Evolutionary conservation across 2,888 invertebrate species (phyloP), one percentile per base, ranked within the genome.

Genomic region (Limnephilus rhombicus): DNA sequence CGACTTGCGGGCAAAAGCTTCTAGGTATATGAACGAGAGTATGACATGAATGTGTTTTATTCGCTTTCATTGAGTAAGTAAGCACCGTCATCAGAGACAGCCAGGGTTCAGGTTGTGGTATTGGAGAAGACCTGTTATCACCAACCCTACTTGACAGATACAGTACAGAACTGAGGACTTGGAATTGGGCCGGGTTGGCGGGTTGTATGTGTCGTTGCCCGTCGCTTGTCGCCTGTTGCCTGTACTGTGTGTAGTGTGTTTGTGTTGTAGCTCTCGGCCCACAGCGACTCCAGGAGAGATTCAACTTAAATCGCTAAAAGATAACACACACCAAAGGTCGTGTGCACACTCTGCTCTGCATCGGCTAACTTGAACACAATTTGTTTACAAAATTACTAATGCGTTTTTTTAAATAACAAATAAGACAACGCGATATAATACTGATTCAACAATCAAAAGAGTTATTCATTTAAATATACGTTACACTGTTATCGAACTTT

Each of bases 261-360:
- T 18, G 85, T 24, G 11, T 85, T 31, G 15, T 37, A 31, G 9
- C 18, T n/a, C 29, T 49, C 53, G 34, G n/a, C 68, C 80, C 49
- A 9, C 12, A 37, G 24, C 45, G 37, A n/a, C 80, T 68, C 80
- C 86, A 80, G 85, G 53, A 90, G 91, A 80, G 29, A 49, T 81
- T 45, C 83, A 83, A 31, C 68, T 80, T 82, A 85, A 45, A 91
- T 85, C 37, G 34, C 53, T 80, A n/a, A 24, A 80, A 89, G 92
- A 92, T 92, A 92, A 92, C 87, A 92, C 90, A 49, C 15, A 18
- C 82, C 90, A 90, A 92, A 92, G 92, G 92, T 90, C 92, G 90
- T 53, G 68, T 86, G 90, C 89, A 86, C 80, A n/a, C 15, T 68
- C 68, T 88, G 12, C 29, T 68, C 37, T 88, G n/a, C 29, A 88